Base-by-base conservation (phyloP, 2,113 vertebrate genomes). In the Mugil cephalus region DNA sequence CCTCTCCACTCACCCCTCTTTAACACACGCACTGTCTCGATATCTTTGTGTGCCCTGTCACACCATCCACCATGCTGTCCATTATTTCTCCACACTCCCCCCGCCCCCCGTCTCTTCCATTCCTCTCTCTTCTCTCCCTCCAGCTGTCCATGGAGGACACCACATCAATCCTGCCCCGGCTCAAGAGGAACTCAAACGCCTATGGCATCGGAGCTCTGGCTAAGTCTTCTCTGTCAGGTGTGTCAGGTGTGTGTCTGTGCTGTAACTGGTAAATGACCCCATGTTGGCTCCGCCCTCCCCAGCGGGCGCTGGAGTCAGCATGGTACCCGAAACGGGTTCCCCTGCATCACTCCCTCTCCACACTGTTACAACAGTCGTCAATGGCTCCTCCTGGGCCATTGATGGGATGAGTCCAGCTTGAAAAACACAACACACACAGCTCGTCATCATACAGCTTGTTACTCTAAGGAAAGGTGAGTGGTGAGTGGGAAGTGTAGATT, bases 101-200 rank as follows among this genome's bases (percentile, higher is more conserved):
- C 51, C 48, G 55, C 59, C 83, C n/a, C n/a, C n/a, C n/a, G n/a
- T n/a, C 72, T 83, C 81, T 79, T 82, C 82, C 87, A 87, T 87
- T 77, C 85, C 85, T 87, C 34, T 81, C n/a, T 80, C 77, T 77
- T 87, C 60, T 85, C 65, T 80, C 86, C 83, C 90, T 94, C 78
- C 87, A 99, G 98, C 95, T 99, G 69, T 99, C 98, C 83, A 99
- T 99, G 97, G 98, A 99, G 93, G 98, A 99, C 90, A 99, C 98
- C 63, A 99, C 97, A 61, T 99, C 98, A 80, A 99, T 99, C 87
- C 96, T 99, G 69, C 98, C 98, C 39, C 96, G 96, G 84, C 94
- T 99, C 87, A 99, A 99, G 89, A 99, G 98, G 92, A 94, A 97
- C 85, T 97, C 98, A 72, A 98, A 99, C 67, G 95, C 97, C 73